Evolutionary conservation across 2,797 vertebrate species (phyloP).

Genomic region (Sarcoramphus papa): DNA sequence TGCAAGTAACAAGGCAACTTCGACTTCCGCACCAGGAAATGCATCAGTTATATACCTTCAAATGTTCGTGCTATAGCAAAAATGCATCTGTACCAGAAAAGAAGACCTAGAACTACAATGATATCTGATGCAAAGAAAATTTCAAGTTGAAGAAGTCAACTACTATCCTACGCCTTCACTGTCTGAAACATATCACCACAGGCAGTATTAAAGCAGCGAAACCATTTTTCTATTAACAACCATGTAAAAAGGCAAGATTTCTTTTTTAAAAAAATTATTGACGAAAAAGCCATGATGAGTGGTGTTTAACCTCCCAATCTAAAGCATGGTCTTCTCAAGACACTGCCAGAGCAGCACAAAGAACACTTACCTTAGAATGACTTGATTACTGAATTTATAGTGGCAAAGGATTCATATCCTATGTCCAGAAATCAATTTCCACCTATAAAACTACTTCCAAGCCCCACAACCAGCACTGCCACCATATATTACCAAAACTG

Average conservation of each 20-base stretch:
- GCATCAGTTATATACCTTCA: not conserved
- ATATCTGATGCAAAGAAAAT: not conserved
- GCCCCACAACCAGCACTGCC: not conserved
- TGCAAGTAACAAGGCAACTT: not conserved
- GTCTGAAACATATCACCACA: not conserved
- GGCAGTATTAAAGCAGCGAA: not conserved
- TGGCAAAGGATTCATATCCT: not conserved
- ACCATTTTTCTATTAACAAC: not conserved
- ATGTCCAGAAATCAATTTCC: not conserved
- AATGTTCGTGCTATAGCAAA: not conserved
- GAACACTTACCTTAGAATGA: not conserved
- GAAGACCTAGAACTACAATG: not conserved
- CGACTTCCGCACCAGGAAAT: not conserved
- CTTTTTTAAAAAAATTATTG: rapidly evolving
- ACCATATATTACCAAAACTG: not conserved
- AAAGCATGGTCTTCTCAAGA: not conserved
- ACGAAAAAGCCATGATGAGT: not conserved
- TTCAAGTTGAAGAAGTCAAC: not conserved
- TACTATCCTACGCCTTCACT: not conserved
- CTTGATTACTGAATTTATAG: not conserved
- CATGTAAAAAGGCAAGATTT: not conserved
- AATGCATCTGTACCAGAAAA: not conserved
- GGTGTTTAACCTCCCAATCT: not conserved
- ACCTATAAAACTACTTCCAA: not conserved
- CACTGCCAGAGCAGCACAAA: not conserved